phyloP scores from a whole-genome alignment of 2,888 invertebrate species.

The Vesta saturnalis region DNA sequence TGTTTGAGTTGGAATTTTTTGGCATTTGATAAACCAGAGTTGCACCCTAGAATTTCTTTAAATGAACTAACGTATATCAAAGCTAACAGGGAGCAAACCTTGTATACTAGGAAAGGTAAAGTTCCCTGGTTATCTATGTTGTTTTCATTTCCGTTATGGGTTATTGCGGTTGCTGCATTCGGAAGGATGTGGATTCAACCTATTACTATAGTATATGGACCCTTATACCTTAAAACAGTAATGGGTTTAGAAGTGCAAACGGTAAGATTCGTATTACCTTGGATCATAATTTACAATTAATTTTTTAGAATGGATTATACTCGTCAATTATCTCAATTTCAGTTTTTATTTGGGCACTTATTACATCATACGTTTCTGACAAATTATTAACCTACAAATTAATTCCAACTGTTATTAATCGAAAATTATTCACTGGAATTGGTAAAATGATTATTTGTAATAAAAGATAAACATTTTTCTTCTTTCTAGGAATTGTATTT shows the following conservation, averaged over 20 bases:
- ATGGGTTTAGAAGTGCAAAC: not conserved
- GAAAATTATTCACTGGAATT: not conserved
- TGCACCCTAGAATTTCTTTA: not conserved
- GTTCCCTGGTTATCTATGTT: not conserved
- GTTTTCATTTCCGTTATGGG: not conserved
- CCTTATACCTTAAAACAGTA: not conserved
- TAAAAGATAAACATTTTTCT: not conserved
- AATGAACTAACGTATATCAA: not conserved
- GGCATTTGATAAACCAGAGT: not conserved
- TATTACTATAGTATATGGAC: not conserved
- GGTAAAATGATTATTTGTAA: not conserved
- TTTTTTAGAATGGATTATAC: not conserved
- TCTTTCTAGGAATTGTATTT: not conserved
- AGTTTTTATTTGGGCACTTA: not conserved
- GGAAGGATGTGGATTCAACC: not conserved
- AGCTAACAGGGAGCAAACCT: not conserved
- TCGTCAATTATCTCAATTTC: not conserved
- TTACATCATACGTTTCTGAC: not conserved
- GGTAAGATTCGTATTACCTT: not conserved
- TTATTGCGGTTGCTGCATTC: not conserved
- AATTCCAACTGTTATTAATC: not conserved
- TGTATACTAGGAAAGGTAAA: not conserved
- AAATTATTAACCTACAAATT: not conserved
- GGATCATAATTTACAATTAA: not conserved
- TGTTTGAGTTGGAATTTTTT: not conserved